Percentiles rank a stretch among this genome's conserved stretches.
These are phyloP conservation scores for Gonocerus acuteangulatus DNA, from an alignment of 2,888 invertebrate genomes.

Conservation along the genomic window DNA sequence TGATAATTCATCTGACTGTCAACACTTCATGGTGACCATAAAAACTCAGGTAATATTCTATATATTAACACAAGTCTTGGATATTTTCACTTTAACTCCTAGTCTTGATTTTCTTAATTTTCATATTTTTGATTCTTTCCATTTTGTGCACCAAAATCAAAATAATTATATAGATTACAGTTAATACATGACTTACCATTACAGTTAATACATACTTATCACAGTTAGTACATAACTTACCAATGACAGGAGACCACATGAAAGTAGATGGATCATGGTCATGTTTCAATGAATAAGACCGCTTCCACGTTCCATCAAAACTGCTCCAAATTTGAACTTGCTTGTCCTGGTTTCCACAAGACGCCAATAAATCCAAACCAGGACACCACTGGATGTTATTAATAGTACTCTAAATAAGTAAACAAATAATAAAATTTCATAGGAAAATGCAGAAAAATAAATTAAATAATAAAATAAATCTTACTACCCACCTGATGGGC, in stretches of 20 bases:
- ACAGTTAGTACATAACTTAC: no score
- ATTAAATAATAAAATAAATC: not conserved
- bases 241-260: constrained; percentile 51
- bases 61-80: no score
- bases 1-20: no score
- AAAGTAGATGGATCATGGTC: constrained; percentile 46
- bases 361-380: constrained; percentile 47
- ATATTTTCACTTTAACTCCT: no score
- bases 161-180: no score
- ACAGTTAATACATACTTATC: no score
- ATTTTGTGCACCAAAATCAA: no score
- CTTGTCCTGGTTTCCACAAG: constrained; percentile 47
- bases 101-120: no score
- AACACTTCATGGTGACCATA: no score
- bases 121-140: no score
- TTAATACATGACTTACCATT: no score
- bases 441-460: not conserved
- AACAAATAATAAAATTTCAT: not conserved
- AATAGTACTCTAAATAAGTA: constrained; percentile 41
- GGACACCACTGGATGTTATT: constrained; percentile 49
- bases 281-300: constrained; percentile 46
- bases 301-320: constrained; percentile 44
- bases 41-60: no score
- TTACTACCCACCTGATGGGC: constrained; percentile 42
- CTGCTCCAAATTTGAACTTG: constrained; percentile 42